Conservation (phyloP, 1,140 invertebrate species). For the Lucilia cuprina region DNA sequence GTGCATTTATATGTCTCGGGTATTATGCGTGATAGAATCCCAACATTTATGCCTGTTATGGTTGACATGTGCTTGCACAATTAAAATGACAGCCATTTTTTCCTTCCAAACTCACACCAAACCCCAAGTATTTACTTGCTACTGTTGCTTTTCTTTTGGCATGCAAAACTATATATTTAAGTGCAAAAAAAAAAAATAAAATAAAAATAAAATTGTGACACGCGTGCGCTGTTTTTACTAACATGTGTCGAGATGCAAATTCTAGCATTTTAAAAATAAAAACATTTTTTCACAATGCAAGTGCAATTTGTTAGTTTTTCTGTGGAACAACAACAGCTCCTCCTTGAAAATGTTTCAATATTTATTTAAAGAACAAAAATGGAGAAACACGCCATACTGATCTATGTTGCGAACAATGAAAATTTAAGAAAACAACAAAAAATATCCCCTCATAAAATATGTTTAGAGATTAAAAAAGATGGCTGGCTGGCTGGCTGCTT, state of each 20-base stretch:
- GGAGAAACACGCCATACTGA: too few relatives aligned
- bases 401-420: too few relatives aligned
- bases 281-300: background rate
- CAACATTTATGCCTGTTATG: background rate
- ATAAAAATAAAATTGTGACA: background rate
- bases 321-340: too few relatives aligned
- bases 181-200: background rate
- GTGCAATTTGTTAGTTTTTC: background rate
- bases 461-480: too few relatives aligned
- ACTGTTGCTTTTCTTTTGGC: too few relatives aligned
- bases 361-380: too few relatives aligned
- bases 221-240: slow-evolving; percentile 5
- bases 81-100: slow-evolving; percentile 11
- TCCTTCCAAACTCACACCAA: background rate
- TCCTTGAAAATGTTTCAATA: too few relatives aligned
- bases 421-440: too few relatives aligned
- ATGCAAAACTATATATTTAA: too few relatives aligned
- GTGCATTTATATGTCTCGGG: background rate
- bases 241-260: background rate
- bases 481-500: too few relatives aligned
- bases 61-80: slow-evolving; percentile 7
- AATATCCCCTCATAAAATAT: too few relatives aligned
- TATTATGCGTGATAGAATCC: background rate
- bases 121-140: too few relatives aligned
- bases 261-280: background rate